phyloP scores from a whole-genome alignment of 2,888 invertebrate genomes.

The Drosophila nr. fundita region DNA sequence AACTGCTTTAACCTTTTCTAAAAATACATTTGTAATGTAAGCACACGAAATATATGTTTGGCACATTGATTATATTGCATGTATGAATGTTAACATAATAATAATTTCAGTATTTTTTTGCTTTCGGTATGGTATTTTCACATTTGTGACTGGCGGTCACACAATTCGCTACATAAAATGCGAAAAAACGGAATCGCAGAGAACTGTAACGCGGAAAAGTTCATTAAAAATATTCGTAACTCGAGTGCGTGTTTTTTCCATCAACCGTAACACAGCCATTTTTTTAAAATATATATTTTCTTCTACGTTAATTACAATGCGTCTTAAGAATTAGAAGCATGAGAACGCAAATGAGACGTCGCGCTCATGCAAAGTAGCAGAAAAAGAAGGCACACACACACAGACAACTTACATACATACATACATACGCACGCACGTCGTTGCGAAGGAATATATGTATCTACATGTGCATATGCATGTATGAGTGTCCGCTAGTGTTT shows the following conservation, averaged over 20 bases:
- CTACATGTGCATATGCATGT: constrained; percentile 58
- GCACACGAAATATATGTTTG: background rate
- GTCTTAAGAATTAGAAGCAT: constrained; percentile 25
- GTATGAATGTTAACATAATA: background rate
- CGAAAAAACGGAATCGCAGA: constrained; percentile 66
- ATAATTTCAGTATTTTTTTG: constrained; percentile 13
- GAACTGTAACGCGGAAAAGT: constrained; percentile 65
- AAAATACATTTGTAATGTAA: background rate
- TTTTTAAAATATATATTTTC: constrained; percentile 18
- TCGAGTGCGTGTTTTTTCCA: constrained; percentile 52
- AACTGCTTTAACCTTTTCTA: background rate
- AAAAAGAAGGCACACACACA: constrained; percentile 73
- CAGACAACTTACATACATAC: constrained; percentile 45
- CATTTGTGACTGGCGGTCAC: constrained; percentile 31
- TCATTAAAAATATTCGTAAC: constrained; percentile 57
- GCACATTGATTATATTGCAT: background rate
- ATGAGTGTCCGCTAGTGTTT: constrained; percentile 62
- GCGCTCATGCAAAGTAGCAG: constrained; percentile 60
- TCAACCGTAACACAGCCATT: constrained; percentile 24
- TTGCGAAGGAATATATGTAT: constrained; percentile 72
- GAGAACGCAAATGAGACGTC: constrained; percentile 51
- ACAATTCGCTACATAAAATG: constrained; percentile 55
- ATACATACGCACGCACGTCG: constrained; percentile 71
- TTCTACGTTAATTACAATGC: constrained; percentile 26
- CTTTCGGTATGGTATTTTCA: constrained; percentile 25